A percentile compares a stretch with the other conserved stretches of the same genome.
phyloP scores from a whole-genome alignment of 2,888 invertebrate genomes.

The Eupithecia subfuscata region DNA sequence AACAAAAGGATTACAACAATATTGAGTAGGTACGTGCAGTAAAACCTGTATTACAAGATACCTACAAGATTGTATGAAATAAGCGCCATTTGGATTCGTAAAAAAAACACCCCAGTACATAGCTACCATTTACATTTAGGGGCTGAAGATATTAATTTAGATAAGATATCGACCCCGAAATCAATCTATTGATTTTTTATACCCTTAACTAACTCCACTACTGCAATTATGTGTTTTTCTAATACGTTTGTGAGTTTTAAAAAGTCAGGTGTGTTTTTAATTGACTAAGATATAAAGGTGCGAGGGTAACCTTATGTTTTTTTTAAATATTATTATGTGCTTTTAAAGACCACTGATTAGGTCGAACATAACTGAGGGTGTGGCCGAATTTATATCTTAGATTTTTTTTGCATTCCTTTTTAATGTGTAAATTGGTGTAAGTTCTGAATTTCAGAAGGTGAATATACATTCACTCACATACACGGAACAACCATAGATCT shows the following conservation, averaged over 20 bases:
- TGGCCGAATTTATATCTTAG: background rate
- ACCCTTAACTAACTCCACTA: slow-evolving; percentile 49
- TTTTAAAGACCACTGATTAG: slow-evolving; percentile 16
- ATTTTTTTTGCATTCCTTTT: background rate
- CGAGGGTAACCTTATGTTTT: slow-evolving; percentile 12
- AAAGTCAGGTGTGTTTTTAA: slow-evolving; percentile 43
- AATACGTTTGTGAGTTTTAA: slow-evolving; percentile 48
- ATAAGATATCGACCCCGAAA: slow-evolving; percentile 71
- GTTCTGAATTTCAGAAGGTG: background rate
- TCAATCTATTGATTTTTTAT: slow-evolving; percentile 65
- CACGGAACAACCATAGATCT: background rate
- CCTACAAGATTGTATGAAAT: background rate
- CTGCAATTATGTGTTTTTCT: slow-evolving; percentile 63
- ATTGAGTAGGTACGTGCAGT: background rate
- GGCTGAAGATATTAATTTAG: slow-evolving; percentile 66
- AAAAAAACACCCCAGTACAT: slow-evolving; percentile 8
- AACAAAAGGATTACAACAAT: background rate
- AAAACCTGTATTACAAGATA: background rate
- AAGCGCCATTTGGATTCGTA: slow-evolving; percentile 10
- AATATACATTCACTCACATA: background rate
- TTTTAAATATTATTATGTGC: slow-evolving; percentile 17
- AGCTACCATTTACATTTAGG: slow-evolving; percentile 17
- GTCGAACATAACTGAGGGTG: slow-evolving; percentile 3
- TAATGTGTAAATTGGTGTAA: too few species aligned
- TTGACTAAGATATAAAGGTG: slow-evolving; percentile 29